Base-by-base conservation (phyloP, 2,113 vertebrate species). In the Anolis carolinensis region DNA sequence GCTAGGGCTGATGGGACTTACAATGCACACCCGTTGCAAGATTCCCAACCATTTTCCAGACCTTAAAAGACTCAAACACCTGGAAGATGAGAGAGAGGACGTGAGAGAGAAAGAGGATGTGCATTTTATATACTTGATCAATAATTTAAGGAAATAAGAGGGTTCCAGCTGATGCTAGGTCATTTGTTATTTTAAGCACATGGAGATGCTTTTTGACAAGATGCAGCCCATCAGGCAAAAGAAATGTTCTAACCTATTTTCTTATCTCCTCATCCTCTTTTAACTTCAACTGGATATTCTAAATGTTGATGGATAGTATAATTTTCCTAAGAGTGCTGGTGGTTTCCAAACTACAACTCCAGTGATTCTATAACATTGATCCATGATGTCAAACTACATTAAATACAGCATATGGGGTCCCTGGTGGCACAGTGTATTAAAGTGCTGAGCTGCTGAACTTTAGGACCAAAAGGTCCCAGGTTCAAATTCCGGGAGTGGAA, bases 81-180 rank as follows among this genome's bases (percentile, higher is more conserved):
- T 77, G 10, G 50, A 77, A 18, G 7, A 32, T 34, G n/a, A 8
- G n/a, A 70, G 30, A 25, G n/a, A 70, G 67, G 9, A 32, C n/a
- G 30, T 32, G 11, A 25, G n/a, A 32, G 27, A 23, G 30, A 3
- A 27, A 32, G 67, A 44, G 44, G 0, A 50, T 25, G 23, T 9
- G 6, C 20, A 7, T 65, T 65, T 65, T 65, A 1, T 5, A 27
- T 25, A 23, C 21, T 7, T 27, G 25, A 27, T 65, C 21, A 23
- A 23, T 76, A 1, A 2, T 48, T 18, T 50, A 2, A 52, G 1
- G 39, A 59, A 32, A 30, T 23, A 30, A 20, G 44, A 23, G 0
- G 36, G 72, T 21, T 0, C 0, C 23, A 0, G 2, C 7, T 34
- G 67, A 1, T 68, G 10, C 63, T 7, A 32, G 21, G 18, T 30